A percentile compares a stretch with the other conserved stretches of the same genome.
phyloP scores from a whole-genome alignment of 2,888 invertebrate genomes.

The Drosophila picticornis region DNA sequence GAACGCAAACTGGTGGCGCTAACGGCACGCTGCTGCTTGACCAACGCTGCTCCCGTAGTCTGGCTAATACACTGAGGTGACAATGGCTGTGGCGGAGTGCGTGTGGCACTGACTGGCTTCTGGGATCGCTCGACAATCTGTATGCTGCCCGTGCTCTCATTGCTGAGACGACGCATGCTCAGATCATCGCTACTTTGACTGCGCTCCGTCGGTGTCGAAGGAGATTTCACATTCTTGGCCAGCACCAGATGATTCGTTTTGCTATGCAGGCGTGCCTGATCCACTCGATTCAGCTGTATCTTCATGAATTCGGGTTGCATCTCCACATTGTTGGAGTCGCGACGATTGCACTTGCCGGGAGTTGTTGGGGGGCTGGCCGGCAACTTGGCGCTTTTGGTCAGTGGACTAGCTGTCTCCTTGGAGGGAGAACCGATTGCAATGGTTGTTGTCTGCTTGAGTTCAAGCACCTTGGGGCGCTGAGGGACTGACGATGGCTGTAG shows the following conservation, averaged over 20 bases:
- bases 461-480: conserved; percentile 68
- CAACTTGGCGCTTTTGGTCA: conserved; percentile 56
- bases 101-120: conserved; percentile 62
- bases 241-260: conserved; percentile 88
- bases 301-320: conserved; percentile 89
- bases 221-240: conserved; percentile 86
- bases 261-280: conserved; percentile 87
- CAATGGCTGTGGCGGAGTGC: conserved; percentile 15
- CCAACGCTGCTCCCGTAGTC: conserved; percentile 53
- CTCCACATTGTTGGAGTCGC: conserved; percentile 73
- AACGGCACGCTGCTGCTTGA: conserved; percentile 68
- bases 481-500: conserved; percentile 20
- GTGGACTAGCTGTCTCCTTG: conserved; percentile 49
- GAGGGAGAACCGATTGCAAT: conserved; percentile 34
- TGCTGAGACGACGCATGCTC: conserved; percentile 84
- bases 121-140: conserved; percentile 67
- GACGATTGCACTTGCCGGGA: conserved; percentile 60
- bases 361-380: conserved; percentile 57
- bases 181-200: conserved; percentile 79
- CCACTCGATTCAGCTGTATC: conserved; percentile 90
- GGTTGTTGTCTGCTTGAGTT: conserved; percentile 57
- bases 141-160: conserved; percentile 84
- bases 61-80: conserved; percentile 51
- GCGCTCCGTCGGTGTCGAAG: conserved; percentile 56
- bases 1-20: conserved; percentile 63